Evolutionary conservation across 30 jellyfish, hydroid and myxozoan species (phyloP).

Genomic region (Morbakka virulenta): DNA sequence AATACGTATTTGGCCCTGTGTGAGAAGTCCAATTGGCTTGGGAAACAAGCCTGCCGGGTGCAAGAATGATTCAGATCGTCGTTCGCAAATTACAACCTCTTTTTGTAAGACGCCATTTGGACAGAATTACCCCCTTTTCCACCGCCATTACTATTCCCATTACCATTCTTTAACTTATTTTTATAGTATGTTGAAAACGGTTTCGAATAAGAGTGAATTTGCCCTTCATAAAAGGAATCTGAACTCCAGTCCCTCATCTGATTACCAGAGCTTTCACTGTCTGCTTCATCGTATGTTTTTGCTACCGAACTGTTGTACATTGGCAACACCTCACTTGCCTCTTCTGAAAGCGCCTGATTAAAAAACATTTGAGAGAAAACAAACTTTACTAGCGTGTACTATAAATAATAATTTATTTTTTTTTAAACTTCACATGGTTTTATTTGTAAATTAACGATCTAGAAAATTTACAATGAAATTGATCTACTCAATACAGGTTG

Average conservation of each 20-base stretch:
- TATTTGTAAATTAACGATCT: too few relatives aligned
- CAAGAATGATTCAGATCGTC: too few relatives aligned
- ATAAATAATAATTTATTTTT: not conserved
- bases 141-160: not conserved
- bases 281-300: slow-evolving; percentile 84
- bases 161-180: not conserved
- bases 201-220: slow-evolving; percentile 67
- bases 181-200: slow-evolving; percentile 57
- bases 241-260: slow-evolving; percentile 87
- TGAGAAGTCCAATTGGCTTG: too few relatives aligned
- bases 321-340: slow-evolving; percentile 96
- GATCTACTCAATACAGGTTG: too few relatives aligned
- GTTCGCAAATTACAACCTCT: too few relatives aligned
- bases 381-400: not conserved
- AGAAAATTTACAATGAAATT: too few relatives aligned
- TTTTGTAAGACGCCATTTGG: not conserved
- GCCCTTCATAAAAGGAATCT: slow-evolving; percentile 96
- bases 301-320: slow-evolving; percentile 95
- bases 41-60: too few relatives aligned
- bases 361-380: slow-evolving; percentile 1
- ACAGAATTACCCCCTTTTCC: not conserved
- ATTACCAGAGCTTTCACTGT: slow-evolving; percentile 52
- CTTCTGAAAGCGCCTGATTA: slow-evolving; percentile 87
- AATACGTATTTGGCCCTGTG: too few relatives aligned
- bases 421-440: too few relatives aligned